phyloP scores from a whole-genome alignment of 1,140 invertebrate species.

The Copidosoma floridanum region DNA sequence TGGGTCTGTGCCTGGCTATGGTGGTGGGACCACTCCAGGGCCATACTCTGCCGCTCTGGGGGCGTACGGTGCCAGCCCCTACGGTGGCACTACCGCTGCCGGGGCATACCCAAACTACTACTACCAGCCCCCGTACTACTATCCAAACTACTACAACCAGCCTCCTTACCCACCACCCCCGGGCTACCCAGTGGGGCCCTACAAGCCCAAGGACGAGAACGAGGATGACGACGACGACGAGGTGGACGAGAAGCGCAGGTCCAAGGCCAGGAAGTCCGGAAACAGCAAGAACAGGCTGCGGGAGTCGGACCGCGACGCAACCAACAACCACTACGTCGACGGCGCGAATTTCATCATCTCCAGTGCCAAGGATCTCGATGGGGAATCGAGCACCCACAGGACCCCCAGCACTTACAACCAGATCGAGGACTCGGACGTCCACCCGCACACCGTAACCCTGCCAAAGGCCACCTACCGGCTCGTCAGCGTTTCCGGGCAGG shows the following conservation, averaged over 20 bases:
- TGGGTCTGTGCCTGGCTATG: background rate
- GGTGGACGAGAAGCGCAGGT: slow-evolving; percentile 2
- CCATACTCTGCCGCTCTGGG: no score
- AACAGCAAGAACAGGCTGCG: slow-evolving; percentile 32
- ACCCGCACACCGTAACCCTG: slow-evolving; percentile 14
- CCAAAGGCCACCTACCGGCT: slow-evolving; percentile 43
- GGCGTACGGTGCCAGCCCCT: slow-evolving; percentile 14
- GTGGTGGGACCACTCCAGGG: no score
- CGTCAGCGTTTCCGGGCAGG: slow-evolving; percentile 37
- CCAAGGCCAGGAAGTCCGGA: slow-evolving; percentile 26
- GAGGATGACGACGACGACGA: slow-evolving; percentile 30
- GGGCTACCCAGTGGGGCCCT: slow-evolving; percentile 29
- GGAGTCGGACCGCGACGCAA: slow-evolving; percentile 25
- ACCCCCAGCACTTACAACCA: slow-evolving; percentile 37
- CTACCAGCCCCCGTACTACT: slow-evolving; percentile 42
- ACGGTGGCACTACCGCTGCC: slow-evolving; percentile 9
- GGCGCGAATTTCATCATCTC: slow-evolving; percentile 45
- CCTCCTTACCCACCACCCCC: slow-evolving; percentile 32
- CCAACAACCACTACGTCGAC: slow-evolving; percentile 40
- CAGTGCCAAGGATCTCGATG: slow-evolving; percentile 42
- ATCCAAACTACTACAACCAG: slow-evolving; percentile 44
- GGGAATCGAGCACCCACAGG: slow-evolving; percentile 43
- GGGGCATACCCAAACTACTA: slow-evolving; percentile 40
- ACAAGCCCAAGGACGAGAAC: slow-evolving; percentile 25
- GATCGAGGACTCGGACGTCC: slow-evolving; percentile 28